Percentiles rank a stretch among this genome's conserved stretches.
Conservation (phyloP, 2,113 vertebrate genomes). For the Probosciger aterrimus region DNA sequence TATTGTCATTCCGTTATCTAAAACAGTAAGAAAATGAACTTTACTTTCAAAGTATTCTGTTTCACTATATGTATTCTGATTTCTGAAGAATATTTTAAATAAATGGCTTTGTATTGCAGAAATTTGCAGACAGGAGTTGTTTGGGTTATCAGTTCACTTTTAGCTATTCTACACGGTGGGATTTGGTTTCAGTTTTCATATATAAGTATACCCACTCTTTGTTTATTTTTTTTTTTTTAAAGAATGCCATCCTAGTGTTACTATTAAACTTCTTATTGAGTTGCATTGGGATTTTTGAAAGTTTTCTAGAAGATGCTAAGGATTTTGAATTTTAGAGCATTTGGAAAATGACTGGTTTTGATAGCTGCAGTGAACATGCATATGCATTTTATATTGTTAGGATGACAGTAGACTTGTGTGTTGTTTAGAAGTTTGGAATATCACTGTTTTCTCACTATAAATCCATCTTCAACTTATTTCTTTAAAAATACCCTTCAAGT, state of each 20-base stretch:
- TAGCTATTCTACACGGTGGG: background rate
- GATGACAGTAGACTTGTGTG: background rate
- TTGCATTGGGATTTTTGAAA: background rate
- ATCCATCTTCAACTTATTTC: background rate
- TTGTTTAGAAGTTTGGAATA: background rate
- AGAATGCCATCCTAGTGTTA: fast-evolving
- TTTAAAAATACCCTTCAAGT: background rate
- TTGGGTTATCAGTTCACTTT: background rate
- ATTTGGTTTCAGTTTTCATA: background rate
- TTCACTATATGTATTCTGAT: background rate
- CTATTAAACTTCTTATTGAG: background rate
- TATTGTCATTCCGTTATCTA: background rate
- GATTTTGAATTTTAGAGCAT: background rate
- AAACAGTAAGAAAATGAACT: background rate
- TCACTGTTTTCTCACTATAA: background rate
- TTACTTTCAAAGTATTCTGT: background rate
- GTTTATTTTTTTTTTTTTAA: background rate
- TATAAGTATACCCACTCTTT: background rate
- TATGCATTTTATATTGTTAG: background rate
- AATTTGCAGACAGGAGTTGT: background rate
- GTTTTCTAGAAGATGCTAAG: background rate
- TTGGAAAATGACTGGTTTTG: background rate
- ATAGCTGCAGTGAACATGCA: background rate
- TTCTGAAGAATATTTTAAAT: background rate
- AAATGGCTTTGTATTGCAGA: background rate